phyloP scores from a whole-genome alignment of 1,140 invertebrate genomes.

The Andrena cerasifolii region DNA sequence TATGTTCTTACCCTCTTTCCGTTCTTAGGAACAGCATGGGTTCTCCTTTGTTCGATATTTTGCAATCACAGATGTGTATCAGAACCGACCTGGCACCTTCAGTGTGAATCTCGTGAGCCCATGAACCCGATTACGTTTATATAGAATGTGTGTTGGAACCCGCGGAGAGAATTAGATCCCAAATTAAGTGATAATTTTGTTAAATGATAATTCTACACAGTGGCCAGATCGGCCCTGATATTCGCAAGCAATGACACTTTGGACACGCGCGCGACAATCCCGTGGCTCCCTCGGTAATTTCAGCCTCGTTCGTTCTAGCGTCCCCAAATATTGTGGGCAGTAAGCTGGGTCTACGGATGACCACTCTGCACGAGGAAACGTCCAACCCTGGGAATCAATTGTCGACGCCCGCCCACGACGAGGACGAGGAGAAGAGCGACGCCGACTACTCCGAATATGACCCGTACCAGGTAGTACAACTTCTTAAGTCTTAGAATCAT shows the following conservation, averaged over 20 bases:
- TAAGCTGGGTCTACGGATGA: slow-evolving; percentile 94
- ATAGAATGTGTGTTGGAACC: slow-evolving; percentile 24
- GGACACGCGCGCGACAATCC: no score
- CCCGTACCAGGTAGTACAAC: slow-evolving; percentile 77
- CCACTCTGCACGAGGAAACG: slow-evolving; percentile 93
- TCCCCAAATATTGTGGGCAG: slow-evolving; percentile 90
- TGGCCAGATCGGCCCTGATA: slow-evolving; percentile 67
- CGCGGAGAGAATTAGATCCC: neutral
- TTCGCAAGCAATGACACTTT: neutral
- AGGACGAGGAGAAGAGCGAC: slow-evolving; percentile 84
- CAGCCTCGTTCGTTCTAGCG: slow-evolving; percentile 82
- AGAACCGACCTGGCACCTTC: slow-evolving; percentile 70
- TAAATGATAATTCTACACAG: neutral
- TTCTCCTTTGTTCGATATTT: slow-evolving; percentile 55
- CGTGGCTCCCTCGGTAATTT: neutral
- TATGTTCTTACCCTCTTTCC: slow-evolving; percentile 48
- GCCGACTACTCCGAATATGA: slow-evolving; percentile 85
- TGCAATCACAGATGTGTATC: slow-evolving; percentile 54
- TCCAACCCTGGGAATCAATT: slow-evolving; percentile 76
- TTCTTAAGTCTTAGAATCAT: slow-evolving; percentile 6
- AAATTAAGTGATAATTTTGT: neutral
- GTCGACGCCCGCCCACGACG: slow-evolving; percentile 78
- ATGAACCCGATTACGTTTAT: slow-evolving; percentile 32
- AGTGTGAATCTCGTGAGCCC: slow-evolving; percentile 10
- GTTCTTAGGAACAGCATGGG: slow-evolving; percentile 66